A percentile compares a stretch with the other conserved stretches of the same genome.
These are phyloP conservation scores for Menidia beryllina DNA, from an alignment of 2,113 vertebrate genomes.

Conservation along the genomic window DNA sequence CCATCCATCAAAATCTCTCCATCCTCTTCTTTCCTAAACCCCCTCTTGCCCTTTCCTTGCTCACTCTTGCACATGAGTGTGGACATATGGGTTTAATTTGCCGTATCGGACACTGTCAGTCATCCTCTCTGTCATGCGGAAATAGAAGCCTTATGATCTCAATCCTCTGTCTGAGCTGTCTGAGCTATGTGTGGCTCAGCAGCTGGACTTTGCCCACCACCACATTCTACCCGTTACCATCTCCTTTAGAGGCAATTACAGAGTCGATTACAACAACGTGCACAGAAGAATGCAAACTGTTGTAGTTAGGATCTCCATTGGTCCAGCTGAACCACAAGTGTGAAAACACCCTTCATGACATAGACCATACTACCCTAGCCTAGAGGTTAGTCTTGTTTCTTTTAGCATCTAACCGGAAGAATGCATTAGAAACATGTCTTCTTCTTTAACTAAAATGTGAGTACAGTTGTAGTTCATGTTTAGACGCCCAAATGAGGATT, in stretches of 20 bases:
- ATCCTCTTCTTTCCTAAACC: constrained; percentile 9
- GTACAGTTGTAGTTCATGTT: neutral
- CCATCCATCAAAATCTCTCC: constrained; percentile 31
- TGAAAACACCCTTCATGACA: no score
- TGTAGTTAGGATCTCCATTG: no score
- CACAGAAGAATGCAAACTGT: no score
- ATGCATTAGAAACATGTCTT: constrained; percentile 1
- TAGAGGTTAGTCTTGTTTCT: neutral
- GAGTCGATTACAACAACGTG: no score
- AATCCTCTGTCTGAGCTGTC: constrained; percentile 54
- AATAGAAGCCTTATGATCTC: constrained; percentile 70
- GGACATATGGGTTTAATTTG: constrained; percentile 72
- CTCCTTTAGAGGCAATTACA: constrained; percentile 13
- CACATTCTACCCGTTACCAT: constrained; percentile 21
- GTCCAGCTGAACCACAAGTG: no score
- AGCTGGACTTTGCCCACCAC: constrained; percentile 14
- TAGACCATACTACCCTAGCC: no score
- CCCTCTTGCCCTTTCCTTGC: neutral
- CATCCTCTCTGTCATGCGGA: constrained; percentile 61
- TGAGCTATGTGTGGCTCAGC: constrained; percentile 56
- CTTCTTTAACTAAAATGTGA: constrained; percentile 13
- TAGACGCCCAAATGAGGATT: constrained; percentile 25
- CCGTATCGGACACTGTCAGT: constrained; percentile 62
- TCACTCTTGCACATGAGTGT: constrained; percentile 14
- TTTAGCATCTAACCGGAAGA: neutral